phyloP scores from a whole-genome alignment of 2,797 vertebrate species.

The Enteromius trimaculatus region DNA sequence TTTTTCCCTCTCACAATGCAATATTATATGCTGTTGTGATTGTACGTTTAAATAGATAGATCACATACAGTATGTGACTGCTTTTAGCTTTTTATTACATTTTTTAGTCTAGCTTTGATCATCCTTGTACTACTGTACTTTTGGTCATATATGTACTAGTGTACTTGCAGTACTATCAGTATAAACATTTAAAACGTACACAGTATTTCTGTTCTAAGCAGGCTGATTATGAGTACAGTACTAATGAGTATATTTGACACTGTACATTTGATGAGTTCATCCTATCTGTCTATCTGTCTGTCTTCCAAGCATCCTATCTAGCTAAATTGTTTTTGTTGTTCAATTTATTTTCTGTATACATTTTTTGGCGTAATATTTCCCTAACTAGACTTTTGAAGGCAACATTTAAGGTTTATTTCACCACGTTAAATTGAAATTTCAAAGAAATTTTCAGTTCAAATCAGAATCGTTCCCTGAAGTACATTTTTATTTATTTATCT shows the following conservation, averaged over 20 bases:
- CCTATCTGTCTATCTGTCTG: background rate
- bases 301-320: background rate
- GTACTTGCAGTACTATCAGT: too few relatives aligned
- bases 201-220: background rate
- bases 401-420: background rate
- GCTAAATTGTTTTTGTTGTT: background rate
- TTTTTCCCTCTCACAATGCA: background rate
- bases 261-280: background rate
- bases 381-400: too few relatives aligned
- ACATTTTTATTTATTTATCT: background rate
- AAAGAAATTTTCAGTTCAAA: background rate
- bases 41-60: background rate
- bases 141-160: background rate
- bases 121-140: background rate
- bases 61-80: background rate
- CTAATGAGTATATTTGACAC: background rate
- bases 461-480: background rate
- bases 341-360: background rate
- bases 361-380: background rate
- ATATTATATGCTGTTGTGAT: background rate
- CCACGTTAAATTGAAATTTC: background rate
- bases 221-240: background rate
- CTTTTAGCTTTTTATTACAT: slow-evolving; percentile 4
- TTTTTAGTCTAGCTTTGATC: background rate
- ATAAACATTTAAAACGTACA: background rate